These are phyloP conservation scores for Mythimna loreyi DNA, from an alignment of 2,888 invertebrate genomes.

Conservation along the genomic window DNA sequence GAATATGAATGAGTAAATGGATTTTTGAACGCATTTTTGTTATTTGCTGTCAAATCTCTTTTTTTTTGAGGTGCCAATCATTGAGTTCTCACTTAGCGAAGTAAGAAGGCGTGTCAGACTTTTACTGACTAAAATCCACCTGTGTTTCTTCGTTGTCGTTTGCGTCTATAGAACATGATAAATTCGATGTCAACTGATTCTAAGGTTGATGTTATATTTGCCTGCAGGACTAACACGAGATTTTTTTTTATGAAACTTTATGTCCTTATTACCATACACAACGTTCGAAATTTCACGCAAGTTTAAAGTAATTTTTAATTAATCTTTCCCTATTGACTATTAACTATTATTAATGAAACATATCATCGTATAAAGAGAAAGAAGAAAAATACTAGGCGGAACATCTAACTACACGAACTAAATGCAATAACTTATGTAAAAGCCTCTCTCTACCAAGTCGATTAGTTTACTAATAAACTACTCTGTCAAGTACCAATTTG, in stretches of 20 bases:
- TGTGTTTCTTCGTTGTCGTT: no score
- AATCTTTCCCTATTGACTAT: background rate
- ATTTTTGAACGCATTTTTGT: background rate
- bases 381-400: background rate
- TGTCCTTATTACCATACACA: no score
- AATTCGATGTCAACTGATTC: background rate
- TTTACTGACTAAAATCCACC: no score
- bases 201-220: background rate
- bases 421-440: background rate
- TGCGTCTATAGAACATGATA: no score
- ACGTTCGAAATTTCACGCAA: background rate
- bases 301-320: background rate
- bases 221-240: background rate
- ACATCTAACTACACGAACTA: background rate
- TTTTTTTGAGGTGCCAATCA: no score
- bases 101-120: no score
- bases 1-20: background rate
- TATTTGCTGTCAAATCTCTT: background rate
- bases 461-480: constrained; percentile 17
- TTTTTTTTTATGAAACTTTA: background rate
- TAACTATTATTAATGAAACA: background rate
- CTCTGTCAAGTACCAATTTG: constrained; percentile 19
- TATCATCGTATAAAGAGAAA: background rate
- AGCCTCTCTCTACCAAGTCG: background rate
- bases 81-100: no score